Evolutionary conservation across 1,140 invertebrate genomes (phyloP).

Genomic region (Muscidifurax raptorellus): DNA sequence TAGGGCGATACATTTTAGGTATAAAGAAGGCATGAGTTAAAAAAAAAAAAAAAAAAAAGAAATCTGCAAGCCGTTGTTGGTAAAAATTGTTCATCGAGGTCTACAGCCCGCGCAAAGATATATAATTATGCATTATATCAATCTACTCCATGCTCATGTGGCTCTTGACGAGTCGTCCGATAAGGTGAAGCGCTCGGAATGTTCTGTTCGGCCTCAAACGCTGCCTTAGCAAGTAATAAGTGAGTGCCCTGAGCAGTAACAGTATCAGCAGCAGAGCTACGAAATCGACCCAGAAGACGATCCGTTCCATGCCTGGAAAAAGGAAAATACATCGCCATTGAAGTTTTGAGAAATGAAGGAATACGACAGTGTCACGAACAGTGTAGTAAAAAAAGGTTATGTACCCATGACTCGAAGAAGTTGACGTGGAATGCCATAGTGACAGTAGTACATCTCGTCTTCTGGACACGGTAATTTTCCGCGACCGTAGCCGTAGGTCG

Average conservation of each 20-base stretch:
- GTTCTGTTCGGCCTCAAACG: conserved; percentile 81
- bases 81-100: no score
- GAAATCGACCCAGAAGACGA: conserved; percentile 79
- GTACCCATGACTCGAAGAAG: conserved; percentile 78
- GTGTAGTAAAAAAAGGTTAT: neutral
- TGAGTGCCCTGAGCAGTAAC: conserved; percentile 76
- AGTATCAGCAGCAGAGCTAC: conserved; percentile 77
- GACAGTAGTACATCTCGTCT: conserved; percentile 78
- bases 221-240: conserved; percentile 81
- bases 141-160: conserved; percentile 73
- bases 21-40: no score
- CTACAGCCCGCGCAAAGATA: no score
- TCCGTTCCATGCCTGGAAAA: conserved; percentile 77
- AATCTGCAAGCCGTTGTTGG: no score
- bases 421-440: conserved; percentile 80
- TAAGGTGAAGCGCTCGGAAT: conserved; percentile 78
- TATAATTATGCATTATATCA: no score
- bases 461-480: conserved; percentile 81
- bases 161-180: conserved; percentile 78
- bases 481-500: conserved; percentile 86
- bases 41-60: no score
- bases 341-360: no score
- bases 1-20: no score
- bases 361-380: neutral
- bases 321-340: conserved; percentile 30